phyloP scores from a whole-genome alignment of 2,888 invertebrate species.

The Cataglyphis rosenhaueri region DNA sequence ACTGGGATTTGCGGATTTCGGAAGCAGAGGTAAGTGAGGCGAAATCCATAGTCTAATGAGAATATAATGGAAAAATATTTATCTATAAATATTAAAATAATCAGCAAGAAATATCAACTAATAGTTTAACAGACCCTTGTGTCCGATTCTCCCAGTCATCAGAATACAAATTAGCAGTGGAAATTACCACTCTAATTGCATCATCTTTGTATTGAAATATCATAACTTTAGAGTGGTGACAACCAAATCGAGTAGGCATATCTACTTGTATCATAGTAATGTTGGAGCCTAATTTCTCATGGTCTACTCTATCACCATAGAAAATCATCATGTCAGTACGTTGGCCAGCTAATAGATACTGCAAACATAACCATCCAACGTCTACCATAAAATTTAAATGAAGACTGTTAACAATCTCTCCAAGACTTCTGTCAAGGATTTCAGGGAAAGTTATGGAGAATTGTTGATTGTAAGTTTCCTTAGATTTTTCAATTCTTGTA shows the following conservation, averaged over 20 bases:
- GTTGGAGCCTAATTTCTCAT: slow-evolving; percentile 70
- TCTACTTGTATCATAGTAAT: slow-evolving; percentile 75
- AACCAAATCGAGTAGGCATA: slow-evolving; percentile 77
- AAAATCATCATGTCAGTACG: slow-evolving; percentile 86
- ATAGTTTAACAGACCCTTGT: slow-evolving; percentile 89
- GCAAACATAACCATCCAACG: slow-evolving; percentile 94
- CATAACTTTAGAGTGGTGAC: slow-evolving; percentile 91
- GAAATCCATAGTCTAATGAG: slow-evolving; percentile 94
- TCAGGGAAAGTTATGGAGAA: slow-evolving; percentile 91
- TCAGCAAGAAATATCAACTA: background rate
- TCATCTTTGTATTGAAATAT: slow-evolving; percentile 93
- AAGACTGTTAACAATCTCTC: slow-evolving; percentile 90
- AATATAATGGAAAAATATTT: slow-evolving; percentile 58
- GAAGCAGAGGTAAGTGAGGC: slow-evolving; percentile 90
- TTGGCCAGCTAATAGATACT: slow-evolving; percentile 92
- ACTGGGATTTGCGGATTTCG: slow-evolving; percentile 86
- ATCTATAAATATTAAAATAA: background rate
- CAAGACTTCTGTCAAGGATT: slow-evolving; percentile 92
- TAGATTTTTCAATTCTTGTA: slow-evolving; percentile 89
- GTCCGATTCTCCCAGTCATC: slow-evolving; percentile 98
- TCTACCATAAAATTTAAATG: slow-evolving; percentile 98
- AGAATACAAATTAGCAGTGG: slow-evolving; percentile 96
- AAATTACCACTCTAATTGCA: slow-evolving; percentile 94
- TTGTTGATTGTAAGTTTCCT: slow-evolving; percentile 88
- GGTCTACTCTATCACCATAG: slow-evolving; percentile 73